phyloP scores from a whole-genome alignment of 2,797 vertebrate genomes.

The Adelosebastes latens region DNA sequence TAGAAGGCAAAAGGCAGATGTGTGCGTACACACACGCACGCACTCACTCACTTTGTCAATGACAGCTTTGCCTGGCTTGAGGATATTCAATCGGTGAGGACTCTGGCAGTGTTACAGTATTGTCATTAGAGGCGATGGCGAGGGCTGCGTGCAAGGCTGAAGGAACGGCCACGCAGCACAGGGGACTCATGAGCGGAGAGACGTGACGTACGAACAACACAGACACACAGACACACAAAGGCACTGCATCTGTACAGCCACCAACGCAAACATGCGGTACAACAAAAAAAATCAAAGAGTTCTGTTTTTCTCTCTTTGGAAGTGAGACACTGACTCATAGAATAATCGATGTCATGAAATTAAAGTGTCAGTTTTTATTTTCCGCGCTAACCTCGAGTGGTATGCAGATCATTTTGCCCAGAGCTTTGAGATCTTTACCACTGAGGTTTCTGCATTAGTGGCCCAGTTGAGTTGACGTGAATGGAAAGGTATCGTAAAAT shows the following conservation, averaged over 20 bases:
- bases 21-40: neutral
- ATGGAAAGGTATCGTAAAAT: too few relatives aligned
- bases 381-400: neutral
- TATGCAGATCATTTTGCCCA: neutral
- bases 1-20: conserved; percentile 59
- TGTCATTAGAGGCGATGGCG: conserved; percentile 43
- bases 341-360: neutral
- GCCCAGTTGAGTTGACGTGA: too few relatives aligned
- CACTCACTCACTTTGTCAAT: conserved; percentile 37
- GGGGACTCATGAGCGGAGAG: neutral
- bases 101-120: conserved; percentile 43
- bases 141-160: conserved; percentile 32
- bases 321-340: neutral
- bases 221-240: neutral
- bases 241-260: neutral
- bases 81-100: conserved; percentile 51
- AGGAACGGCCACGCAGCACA: neutral
- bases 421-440: neutral
- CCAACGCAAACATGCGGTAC: neutral
- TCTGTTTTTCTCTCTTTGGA: neutral
- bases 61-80: conserved; percentile 45
- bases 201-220: conserved; percentile 4
- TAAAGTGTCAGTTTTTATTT: neutral
- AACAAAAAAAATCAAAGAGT: neutral
- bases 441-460: neutral